Base-by-base conservation (phyloP, 2,888 invertebrate species). In the Melanophora roralis region DNA sequence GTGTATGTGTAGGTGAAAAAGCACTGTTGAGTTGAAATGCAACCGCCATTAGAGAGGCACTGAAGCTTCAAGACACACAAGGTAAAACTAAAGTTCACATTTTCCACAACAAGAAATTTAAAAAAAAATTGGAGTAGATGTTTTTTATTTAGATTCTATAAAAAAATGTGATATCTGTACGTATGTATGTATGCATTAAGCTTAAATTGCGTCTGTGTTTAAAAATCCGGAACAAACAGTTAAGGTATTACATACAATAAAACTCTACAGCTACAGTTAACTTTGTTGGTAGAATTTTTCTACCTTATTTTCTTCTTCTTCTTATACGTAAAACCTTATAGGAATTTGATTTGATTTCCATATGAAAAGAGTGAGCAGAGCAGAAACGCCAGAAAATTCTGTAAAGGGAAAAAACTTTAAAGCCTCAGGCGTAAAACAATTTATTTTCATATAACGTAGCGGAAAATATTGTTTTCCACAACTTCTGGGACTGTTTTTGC, bases 391-490 rank as follows among this genome's bases (percentile, higher is more conserved):
- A n/a, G n/a, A n/a, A 14, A n/a, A 60, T 43, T 38, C 32, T 2
- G 7, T 19, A 19, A 51, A 16, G 38, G 11, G 27, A 19, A 68
- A 67, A 60, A 51, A 14, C 21, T 27, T 6, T 60, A 43, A n/a
- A 7, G 49, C 78, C 67, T 78, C 47, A 62, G 78, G 78, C 64
- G 65, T 59, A 38, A 55, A 78, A 62, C 72, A 72, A 78, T 78
- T 78, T 67, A 73, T 72, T 78, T 38, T 55, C 53, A 40, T 47
- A 62, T 62, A 78, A 78, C 21, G 67, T 72, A 67, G 78, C 78
- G 78, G 78, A 78, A 78, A 78, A 78, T 78, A 78, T 78, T 78
- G 72, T 67, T 78, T 78, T 78, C 49, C 62, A 72, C 36, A 67
- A 53, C 78, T 78, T 72, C 38, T 65, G 65, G 78, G 53, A 40